phyloP scores from a whole-genome alignment of 2,888 invertebrate species.

The Archips crataeganus region DNA sequence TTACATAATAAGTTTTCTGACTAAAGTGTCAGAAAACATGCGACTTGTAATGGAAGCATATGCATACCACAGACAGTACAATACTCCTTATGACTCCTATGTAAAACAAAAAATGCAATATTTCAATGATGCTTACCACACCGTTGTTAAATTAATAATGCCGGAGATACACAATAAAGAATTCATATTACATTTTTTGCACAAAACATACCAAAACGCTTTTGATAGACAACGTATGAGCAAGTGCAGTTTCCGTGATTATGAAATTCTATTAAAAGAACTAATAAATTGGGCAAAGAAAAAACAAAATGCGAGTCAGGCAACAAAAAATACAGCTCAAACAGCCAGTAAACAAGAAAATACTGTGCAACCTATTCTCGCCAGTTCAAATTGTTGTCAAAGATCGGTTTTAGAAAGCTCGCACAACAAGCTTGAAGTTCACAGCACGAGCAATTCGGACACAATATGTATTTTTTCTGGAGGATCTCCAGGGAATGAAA shows the following conservation, averaged over 20 bases:
- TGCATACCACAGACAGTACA: background rate
- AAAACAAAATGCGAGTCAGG: background rate
- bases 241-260: slow-evolving; percentile 9
- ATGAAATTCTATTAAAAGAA: slow-evolving; percentile 18
- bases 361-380: background rate
- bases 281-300: slow-evolving; percentile 22
- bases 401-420: background rate
- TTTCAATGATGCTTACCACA: slow-evolving; percentile 27
- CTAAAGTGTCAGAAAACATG: slow-evolving; percentile 21
- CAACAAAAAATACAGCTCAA: background rate
- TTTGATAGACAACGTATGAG: background rate
- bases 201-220: slow-evolving; percentile 12
- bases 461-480: slow-evolving; percentile 29
- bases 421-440: background rate
- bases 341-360: background rate
- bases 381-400: background rate
- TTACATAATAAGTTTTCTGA: background rate
- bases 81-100: slow-evolving; percentile 14
- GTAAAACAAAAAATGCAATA: background rate
- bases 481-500: slow-evolving; percentile 22
- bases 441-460: background rate
- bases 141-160: slow-evolving; percentile 13
- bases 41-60: slow-evolving; percentile 26
- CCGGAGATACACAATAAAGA: slow-evolving; percentile 25
- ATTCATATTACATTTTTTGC: slow-evolving; percentile 20